Conservation (phyloP, 1,140 invertebrate species). For the Myzus persicae region DNA sequence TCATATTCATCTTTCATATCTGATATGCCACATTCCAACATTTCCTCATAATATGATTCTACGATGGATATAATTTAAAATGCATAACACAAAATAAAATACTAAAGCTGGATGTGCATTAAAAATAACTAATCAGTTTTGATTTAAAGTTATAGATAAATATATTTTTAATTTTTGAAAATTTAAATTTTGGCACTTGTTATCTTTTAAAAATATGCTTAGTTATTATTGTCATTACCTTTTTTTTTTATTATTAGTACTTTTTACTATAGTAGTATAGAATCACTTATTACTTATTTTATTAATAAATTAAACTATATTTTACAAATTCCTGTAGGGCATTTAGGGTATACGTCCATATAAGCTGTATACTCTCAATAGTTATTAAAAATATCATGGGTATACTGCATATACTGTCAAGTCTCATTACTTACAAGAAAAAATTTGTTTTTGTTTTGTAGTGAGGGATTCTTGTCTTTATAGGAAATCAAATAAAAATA, state of each 20-base stretch:
- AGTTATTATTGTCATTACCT: background rate
- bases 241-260: background rate
- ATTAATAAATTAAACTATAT: background rate
- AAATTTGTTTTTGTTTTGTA: too few relatives aligned
- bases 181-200: background rate
- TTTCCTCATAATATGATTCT: conserved; percentile 22
- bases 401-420: too few relatives aligned
- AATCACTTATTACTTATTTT: background rate
- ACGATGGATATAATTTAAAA: background rate
- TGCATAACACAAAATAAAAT: background rate
- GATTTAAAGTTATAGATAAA: too few relatives aligned
- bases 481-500: too few relatives aligned
- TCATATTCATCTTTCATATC: conserved; percentile 52
- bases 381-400: too few relatives aligned
- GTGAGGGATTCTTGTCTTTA: too few relatives aligned
- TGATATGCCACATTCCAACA: conserved; percentile 35
- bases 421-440: too few relatives aligned
- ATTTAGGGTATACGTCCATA: too few relatives aligned
- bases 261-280: background rate
- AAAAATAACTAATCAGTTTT: too few relatives aligned
- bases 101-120: background rate
- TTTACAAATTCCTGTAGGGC: too few relatives aligned
- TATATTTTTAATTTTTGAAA: background rate
- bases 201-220: background rate
- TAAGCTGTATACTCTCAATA: too few relatives aligned